Percentiles rank a stretch among this genome's conserved stretches.
These are phyloP conservation scores for Candidula unifasciata DNA, from an alignment of 2,888 invertebrate genomes.

Conservation along the genomic window DNA sequence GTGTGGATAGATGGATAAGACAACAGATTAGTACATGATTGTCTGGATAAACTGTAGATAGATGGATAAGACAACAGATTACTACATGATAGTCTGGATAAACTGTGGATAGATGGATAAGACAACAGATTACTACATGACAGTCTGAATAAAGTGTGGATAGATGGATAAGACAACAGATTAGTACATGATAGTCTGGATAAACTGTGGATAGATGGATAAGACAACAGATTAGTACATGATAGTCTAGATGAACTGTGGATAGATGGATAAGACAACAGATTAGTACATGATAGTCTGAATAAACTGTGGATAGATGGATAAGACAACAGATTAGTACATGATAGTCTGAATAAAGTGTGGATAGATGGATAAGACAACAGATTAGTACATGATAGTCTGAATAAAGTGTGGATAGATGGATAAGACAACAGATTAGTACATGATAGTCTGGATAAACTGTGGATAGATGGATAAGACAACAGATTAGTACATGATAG, in stretches of 20 bases:
- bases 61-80: too few species aligned
- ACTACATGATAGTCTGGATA: constrained; percentile 75
- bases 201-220: constrained; percentile 65
- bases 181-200: constrained; percentile 75
- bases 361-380: constrained; percentile 51
- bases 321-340: constrained; percentile 66
- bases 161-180: constrained; percentile 53
- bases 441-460: constrained; percentile 72
- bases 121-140: constrained; percentile 70
- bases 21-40: constrained; percentile 72
- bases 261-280: constrained; percentile 40
- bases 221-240: too few species aligned
- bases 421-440: constrained; percentile 60
- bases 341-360: constrained; percentile 75
- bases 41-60: constrained; percentile 73
- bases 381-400: constrained; percentile 75
- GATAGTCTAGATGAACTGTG: constrained; percentile 66
- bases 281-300: constrained; percentile 74
- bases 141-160: constrained; percentile 64
- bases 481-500: constrained; percentile 73
- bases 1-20: neutral
- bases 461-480: neutral
- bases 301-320: constrained; percentile 51
- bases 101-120: neutral
- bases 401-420: constrained; percentile 58